These are phyloP conservation scores for Cynocephalus volans DNA, from an alignment of 2,113 vertebrate genomes.

Conservation along the genomic window DNA sequence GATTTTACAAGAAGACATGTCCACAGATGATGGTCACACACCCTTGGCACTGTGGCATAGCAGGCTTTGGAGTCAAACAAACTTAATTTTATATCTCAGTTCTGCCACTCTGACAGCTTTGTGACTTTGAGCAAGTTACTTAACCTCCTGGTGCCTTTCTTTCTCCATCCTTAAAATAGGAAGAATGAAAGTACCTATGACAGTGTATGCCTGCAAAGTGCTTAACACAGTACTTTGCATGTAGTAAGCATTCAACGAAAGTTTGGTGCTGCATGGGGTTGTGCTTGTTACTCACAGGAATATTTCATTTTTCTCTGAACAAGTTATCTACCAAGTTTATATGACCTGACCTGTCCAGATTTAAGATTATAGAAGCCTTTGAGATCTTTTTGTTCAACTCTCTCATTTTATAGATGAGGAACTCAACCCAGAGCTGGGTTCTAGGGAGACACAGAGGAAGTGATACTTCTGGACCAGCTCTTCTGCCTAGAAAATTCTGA, in stretches of 20 bases:
- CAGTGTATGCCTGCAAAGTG: too few relatives aligned
- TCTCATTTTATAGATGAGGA: constrained; percentile 8
- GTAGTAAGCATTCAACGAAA: not conserved
- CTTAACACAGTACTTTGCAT: not conserved
- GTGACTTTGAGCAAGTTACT: not conserved
- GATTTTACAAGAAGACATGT: not conserved
- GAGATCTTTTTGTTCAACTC: not conserved
- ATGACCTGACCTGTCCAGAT: not conserved
- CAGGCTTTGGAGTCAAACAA: not conserved
- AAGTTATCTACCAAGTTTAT: not conserved
- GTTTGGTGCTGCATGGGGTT: not conserved
- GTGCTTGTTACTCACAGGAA: not conserved
- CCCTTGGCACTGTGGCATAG: not conserved
- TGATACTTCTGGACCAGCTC: not conserved
- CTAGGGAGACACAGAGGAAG: not conserved
- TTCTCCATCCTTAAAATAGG: not conserved
- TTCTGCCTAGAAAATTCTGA: not conserved
- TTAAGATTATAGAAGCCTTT: not conserved
- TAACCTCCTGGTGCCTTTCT: not conserved
- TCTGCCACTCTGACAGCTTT: not conserved
- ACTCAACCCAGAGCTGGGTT: not conserved
- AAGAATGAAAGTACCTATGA: not conserved
- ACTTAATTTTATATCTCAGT: not conserved
- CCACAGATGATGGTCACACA: not conserved
- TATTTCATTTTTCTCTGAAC: not conserved